Evolutionary conservation across 2,797 vertebrate species (phyloP).

Genomic region (Rhinella marina): DNA sequence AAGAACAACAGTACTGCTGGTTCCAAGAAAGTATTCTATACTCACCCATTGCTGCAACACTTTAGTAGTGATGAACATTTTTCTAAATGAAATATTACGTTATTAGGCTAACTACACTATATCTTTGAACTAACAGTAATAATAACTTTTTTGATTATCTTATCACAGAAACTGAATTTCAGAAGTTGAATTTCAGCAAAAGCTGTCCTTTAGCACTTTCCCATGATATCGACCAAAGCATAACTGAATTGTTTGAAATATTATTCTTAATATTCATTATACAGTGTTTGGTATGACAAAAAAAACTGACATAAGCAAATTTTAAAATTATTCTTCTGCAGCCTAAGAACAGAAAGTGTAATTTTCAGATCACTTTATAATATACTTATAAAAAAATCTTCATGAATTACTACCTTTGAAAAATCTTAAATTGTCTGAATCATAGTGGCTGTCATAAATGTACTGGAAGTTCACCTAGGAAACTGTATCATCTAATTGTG

Average conservation of each 20-base stretch:
- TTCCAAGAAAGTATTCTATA: no score
- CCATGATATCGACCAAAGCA: neutral
- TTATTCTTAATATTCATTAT: conserved; percentile 36
- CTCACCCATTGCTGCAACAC: no score
- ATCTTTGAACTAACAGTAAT: neutral
- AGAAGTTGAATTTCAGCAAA: neutral
- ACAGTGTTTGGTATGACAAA: neutral
- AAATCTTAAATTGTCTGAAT: conserved; percentile 72
- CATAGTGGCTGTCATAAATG: conserved; percentile 67
- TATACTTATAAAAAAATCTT: conserved; percentile 72
- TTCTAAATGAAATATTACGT: neutral
- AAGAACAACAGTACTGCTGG: no score
- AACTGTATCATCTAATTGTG: conserved; percentile 73
- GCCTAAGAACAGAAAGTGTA: conserved; percentile 49
- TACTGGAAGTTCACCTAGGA: conserved; percentile 75
- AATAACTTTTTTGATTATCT: neutral
- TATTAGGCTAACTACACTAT: neutral
- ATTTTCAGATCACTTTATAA: conserved; percentile 73
- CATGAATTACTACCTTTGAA: conserved; percentile 77
- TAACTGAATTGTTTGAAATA: neutral
- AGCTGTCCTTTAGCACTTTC: neutral
- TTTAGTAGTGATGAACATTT: no score
- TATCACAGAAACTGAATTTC: neutral
- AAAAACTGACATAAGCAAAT: conserved; percentile 29
- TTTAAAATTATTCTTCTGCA: neutral